A percentile compares a stretch with the other conserved stretches of the same genome.
Conservation (phyloP, 2,113 vertebrate species). For the Empidonax traillii region DNA sequence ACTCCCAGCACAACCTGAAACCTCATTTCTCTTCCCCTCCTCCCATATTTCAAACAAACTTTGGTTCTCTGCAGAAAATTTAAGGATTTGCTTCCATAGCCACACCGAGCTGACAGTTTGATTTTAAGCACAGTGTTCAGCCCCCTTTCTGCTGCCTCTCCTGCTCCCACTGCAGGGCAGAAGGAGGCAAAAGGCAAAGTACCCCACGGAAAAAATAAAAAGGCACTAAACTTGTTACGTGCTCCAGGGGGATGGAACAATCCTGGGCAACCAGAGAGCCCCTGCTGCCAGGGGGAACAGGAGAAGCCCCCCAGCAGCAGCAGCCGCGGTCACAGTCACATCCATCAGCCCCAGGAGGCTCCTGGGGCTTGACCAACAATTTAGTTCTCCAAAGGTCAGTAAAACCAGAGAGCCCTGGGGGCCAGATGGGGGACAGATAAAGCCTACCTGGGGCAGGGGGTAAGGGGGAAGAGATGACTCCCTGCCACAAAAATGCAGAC, state of each 20-base stretch:
- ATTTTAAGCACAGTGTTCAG: not conserved
- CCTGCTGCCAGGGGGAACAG: not conserved
- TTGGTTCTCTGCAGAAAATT: not conserved
- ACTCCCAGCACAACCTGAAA: not conserved
- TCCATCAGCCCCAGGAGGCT: not conserved
- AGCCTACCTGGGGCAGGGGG: not conserved
- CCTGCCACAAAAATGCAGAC: not conserved
- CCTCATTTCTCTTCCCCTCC: not conserved
- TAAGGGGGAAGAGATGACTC: not conserved
- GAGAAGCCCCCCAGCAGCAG: not conserved
- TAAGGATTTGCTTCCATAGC: not conserved
- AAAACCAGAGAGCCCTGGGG: not conserved
- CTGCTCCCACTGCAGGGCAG: conserved; percentile 1
- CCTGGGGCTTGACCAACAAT: not conserved
- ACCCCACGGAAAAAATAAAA: not conserved
- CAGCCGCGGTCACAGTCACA: not conserved
- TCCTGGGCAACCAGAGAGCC: not conserved
- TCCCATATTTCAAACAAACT: not conserved
- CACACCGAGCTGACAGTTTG: not conserved
- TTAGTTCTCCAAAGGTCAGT: not conserved
- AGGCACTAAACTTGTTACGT: not conserved
- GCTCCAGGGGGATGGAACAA: not conserved
- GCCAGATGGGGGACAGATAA: not conserved
- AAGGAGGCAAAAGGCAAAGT: not conserved
- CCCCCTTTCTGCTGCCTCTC: not conserved